These are phyloP conservation scores for Galeruca laticollis DNA, from an alignment of 2,888 invertebrate genomes.

Conservation along the genomic window DNA sequence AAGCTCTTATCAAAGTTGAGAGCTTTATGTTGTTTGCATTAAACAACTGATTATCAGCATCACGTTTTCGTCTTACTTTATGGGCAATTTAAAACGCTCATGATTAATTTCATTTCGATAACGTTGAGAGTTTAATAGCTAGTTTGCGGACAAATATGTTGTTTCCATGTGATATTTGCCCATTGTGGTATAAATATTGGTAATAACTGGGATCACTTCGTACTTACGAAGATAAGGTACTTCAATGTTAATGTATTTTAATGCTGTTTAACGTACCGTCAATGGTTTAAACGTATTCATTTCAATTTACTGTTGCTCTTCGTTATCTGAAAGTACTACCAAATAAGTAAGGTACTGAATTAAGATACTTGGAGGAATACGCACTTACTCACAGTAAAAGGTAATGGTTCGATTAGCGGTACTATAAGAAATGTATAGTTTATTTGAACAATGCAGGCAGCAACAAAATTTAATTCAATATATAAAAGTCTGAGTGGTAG, in stretches of 20 bases:
- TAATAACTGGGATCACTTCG: slow-evolving; percentile 25
- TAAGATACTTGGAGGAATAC: background rate
- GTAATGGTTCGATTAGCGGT: background rate
- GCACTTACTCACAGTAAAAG: background rate
- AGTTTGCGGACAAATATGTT: slow-evolving; percentile 63
- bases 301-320: slow-evolving; percentile 3
- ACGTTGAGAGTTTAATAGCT: slow-evolving; percentile 63
- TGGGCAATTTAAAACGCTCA: slow-evolving; percentile 58
- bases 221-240: slow-evolving; percentile 11
- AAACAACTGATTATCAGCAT: slow-evolving; percentile 62
- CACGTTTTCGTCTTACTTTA: slow-evolving; percentile 61
- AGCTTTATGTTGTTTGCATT: slow-evolving; percentile 66
- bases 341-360: slow-evolving; percentile 3
- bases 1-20: slow-evolving; percentile 59
- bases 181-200: slow-evolving; percentile 33
- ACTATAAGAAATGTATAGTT: no score
- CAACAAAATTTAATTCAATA: no score
- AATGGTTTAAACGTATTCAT: slow-evolving; percentile 9
- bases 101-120: slow-evolving; percentile 63
- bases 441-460: no score
- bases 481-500: no score
- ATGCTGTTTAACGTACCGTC: slow-evolving; percentile 10
- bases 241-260: slow-evolving; percentile 16
- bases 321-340: background rate
- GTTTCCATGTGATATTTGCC: slow-evolving; percentile 57